phyloP scores from a whole-genome alignment of 1,140 invertebrate genomes.

The Ips typographus region DNA sequence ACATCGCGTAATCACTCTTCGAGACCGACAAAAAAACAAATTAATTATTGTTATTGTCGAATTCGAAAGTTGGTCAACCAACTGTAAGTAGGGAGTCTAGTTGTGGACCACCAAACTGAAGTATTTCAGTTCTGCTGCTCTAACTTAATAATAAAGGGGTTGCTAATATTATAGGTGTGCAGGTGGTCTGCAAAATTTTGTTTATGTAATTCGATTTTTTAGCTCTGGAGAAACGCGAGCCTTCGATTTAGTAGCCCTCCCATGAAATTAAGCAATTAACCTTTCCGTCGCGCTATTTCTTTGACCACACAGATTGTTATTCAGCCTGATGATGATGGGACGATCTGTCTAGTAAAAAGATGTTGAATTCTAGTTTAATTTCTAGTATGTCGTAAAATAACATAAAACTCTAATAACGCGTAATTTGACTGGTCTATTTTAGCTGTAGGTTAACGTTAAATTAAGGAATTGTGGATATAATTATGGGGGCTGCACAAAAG shows the following conservation, averaged over 20 bases:
- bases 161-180: not conserved
- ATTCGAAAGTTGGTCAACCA: no score
- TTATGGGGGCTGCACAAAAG: slow-evolving; percentile 9
- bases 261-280: slow-evolving; percentile 27
- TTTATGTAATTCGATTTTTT: slow-evolving; percentile 7
- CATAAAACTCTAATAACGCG: no score
- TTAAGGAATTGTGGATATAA: slow-evolving; percentile 14
- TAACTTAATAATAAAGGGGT: slow-evolving; percentile 11
- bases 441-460: not conserved
- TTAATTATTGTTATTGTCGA: no score
- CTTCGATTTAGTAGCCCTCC: slow-evolving; percentile 6
- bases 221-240: slow-evolving; percentile 10
- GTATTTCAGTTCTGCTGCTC: slow-evolving; percentile 7
- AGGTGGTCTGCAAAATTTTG: slow-evolving; percentile 11
- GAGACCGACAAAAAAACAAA: no score
- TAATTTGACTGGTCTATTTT: no score
- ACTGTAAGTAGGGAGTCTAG: no score
- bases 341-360: not conserved
- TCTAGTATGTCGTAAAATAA: no score
- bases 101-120: slow-evolving; percentile 14
- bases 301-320: slow-evolving; percentile 7
- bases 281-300: slow-evolving; percentile 12
- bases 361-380: not conserved
- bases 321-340: no score
- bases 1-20: no score